Evolutionary conservation across 2,888 invertebrate species (phyloP).

Genomic region (Tipula vernalis): DNA sequence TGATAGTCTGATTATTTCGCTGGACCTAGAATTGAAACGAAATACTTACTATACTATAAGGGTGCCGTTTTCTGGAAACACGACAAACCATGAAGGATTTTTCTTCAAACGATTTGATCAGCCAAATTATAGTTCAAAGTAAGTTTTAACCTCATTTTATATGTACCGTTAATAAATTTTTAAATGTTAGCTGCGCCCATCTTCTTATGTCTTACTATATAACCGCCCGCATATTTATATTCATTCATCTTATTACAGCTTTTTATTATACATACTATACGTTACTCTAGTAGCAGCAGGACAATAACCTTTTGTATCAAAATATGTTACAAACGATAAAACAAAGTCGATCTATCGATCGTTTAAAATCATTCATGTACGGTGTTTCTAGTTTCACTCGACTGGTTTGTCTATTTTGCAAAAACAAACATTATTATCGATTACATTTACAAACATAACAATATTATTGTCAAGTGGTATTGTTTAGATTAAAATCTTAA

Average conservation of each 20-base stretch:
- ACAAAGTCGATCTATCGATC: background rate
- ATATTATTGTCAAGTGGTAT: too few relatives aligned
- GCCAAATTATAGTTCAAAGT: background rate
- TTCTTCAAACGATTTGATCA: conserved; percentile 12
- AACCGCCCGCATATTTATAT: background rate
- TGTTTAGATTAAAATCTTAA: background rate
- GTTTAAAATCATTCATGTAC: background rate
- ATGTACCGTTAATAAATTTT: background rate
- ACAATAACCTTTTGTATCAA: background rate
- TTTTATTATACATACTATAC: background rate
- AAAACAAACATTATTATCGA: background rate
- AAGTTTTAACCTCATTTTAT: background rate
- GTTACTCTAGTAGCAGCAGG: background rate
- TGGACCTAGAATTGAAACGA: conserved; percentile 12
- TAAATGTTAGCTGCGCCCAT: background rate
- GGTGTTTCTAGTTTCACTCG: background rate
- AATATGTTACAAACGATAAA: background rate
- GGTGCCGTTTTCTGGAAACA: conserved; percentile 13
- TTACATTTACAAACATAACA: too few relatives aligned
- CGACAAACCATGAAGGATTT: conserved; percentile 14
- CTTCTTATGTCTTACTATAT: background rate
- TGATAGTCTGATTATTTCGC: conserved; percentile 12
- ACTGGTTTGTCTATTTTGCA: background rate
- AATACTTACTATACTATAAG: conserved; percentile 12
- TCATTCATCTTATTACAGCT: background rate